Conservation (phyloP, 2,888 invertebrate genomes). For the Baccha elongata region DNA sequence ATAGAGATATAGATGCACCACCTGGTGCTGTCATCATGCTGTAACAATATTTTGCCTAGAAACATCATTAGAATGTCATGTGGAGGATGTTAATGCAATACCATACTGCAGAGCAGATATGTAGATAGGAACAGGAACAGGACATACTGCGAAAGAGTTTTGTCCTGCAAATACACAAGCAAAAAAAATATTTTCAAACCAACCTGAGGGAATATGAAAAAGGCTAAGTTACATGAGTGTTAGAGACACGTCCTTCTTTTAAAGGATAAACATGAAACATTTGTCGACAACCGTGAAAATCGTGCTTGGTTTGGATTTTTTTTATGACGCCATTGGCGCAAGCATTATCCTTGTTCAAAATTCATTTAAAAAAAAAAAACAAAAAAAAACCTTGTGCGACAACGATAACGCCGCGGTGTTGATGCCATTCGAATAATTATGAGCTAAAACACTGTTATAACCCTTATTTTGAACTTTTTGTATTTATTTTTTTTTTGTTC, state of each 20-base stretch:
- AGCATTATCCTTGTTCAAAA: constrained; percentile 53
- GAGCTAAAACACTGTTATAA: constrained; percentile 18
- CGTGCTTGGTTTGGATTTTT: constrained; percentile 22
- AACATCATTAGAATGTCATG: constrained; percentile 70
- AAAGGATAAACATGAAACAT: constrained; percentile 57
- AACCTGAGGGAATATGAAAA: constrained; percentile 45
- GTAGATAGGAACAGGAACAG: constrained; percentile 22
- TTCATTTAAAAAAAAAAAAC: constrained; percentile 51
- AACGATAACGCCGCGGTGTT: constrained; percentile 36
- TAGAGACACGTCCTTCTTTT: constrained; percentile 64
- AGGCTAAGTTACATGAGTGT: constrained; percentile 57
- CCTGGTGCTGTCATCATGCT: constrained; percentile 48
- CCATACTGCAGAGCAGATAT: constrained; percentile 56
- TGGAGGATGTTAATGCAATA: constrained; percentile 54
- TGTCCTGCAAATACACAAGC: constrained; percentile 2
- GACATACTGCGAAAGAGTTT: constrained; percentile 18
- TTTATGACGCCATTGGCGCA: constrained; percentile 49
- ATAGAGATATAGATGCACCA: constrained; percentile 7
- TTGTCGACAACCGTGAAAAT: constrained; percentile 46
- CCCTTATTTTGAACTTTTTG: no score
- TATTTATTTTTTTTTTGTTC: neutral
- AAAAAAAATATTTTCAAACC: neutral
- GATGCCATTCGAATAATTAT: constrained; percentile 65
- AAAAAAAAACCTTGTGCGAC: constrained; percentile 32
- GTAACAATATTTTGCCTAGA: constrained; percentile 64